phyloP scores from a whole-genome alignment of 1,140 invertebrate genomes.

The Dolichoris vasculosae region DNA sequence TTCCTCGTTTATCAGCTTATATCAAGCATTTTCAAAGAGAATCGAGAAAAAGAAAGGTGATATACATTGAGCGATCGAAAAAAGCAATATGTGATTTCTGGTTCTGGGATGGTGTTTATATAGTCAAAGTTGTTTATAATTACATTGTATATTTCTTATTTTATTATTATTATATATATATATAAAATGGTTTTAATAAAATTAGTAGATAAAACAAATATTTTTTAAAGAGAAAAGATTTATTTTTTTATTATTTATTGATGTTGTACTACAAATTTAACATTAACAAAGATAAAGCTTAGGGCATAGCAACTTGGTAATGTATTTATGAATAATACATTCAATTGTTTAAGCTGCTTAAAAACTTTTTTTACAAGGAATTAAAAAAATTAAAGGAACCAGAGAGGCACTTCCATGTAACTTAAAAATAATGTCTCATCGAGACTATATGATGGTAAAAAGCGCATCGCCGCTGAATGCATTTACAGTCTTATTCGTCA shows the following conservation, averaged over 20 bases:
- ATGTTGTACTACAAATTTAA: constrained; percentile 48
- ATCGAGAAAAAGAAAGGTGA: constrained; percentile 53
- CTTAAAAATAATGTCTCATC: constrained; percentile 58
- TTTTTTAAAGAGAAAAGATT: constrained; percentile 44
- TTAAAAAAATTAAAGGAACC: constrained; percentile 60
- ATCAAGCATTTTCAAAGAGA: constrained; percentile 71
- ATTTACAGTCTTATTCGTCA: constrained; percentile 58
- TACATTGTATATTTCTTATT: constrained; percentile 48
- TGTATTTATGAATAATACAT: constrained; percentile 30
- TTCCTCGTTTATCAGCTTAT: constrained; percentile 83
- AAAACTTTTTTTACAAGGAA: constrained; percentile 45
- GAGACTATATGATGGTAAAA: constrained; percentile 56
- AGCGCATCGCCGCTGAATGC: constrained; percentile 55
- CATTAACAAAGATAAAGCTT: constrained; percentile 47
- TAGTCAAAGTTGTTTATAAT: constrained; percentile 46
- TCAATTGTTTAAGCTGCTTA: constrained; percentile 35
- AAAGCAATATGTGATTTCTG: neutral
- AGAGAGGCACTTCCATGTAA: constrained; percentile 61
- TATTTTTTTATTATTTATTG: constrained; percentile 46
- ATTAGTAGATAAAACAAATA: constrained; percentile 36
- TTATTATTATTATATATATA: constrained; percentile 25
- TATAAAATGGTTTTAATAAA: constrained; percentile 54
- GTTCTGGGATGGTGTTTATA: constrained; percentile 27
- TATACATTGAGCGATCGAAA: constrained; percentile 12
- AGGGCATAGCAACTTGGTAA: constrained; percentile 38